A percentile compares a stretch with the other conserved stretches of the same genome.
These are phyloP conservation scores for Druon quercuslanigerum DNA, from an alignment of 1,140 invertebrate genomes.

Conservation along the genomic window DNA sequence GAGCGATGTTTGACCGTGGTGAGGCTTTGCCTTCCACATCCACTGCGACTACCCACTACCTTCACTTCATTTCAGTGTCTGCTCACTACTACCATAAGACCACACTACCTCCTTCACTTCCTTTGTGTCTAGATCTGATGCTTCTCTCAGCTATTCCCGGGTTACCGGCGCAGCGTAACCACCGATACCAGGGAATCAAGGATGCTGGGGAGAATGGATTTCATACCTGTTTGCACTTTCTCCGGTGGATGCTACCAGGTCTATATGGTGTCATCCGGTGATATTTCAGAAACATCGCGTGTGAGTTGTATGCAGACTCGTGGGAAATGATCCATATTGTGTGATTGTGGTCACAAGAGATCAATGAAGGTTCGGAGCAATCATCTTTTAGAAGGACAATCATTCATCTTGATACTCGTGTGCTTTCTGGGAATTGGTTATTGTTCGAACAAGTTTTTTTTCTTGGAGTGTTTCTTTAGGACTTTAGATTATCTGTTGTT, in stretches of 20 bases:
- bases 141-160: slow-evolving; percentile 18
- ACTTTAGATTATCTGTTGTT: too few relatives aligned
- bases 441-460: too few relatives aligned
- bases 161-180: not conserved
- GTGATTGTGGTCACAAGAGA: not conserved
- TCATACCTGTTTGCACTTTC: slow-evolving; percentile 9
- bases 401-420: not conserved
- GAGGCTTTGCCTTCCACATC: slow-evolving; percentile 36
- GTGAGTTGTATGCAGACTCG: slow-evolving; percentile 1
- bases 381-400: not conserved
- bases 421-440: not conserved
- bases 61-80: not conserved
- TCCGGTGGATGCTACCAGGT: slow-evolving; percentile 16
- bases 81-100: not conserved
- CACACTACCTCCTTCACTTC: not conserved
- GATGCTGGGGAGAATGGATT: slow-evolving; percentile 8
- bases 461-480: too few relatives aligned
- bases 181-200: not conserved
- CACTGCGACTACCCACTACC: slow-evolving; percentile 39
- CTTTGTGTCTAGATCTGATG: slow-evolving; percentile 19
- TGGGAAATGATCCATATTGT: slow-evolving; percentile 9
- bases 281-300: slow-evolving; percentile 24
- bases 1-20: slow-evolving; percentile 31
- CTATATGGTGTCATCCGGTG: not conserved
- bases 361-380: not conserved